A percentile compares a stretch with the other conserved stretches of the same genome.
Evolutionary conservation across 2,113 vertebrate species (phyloP).

Genomic region (Xerus inauris): DNA sequence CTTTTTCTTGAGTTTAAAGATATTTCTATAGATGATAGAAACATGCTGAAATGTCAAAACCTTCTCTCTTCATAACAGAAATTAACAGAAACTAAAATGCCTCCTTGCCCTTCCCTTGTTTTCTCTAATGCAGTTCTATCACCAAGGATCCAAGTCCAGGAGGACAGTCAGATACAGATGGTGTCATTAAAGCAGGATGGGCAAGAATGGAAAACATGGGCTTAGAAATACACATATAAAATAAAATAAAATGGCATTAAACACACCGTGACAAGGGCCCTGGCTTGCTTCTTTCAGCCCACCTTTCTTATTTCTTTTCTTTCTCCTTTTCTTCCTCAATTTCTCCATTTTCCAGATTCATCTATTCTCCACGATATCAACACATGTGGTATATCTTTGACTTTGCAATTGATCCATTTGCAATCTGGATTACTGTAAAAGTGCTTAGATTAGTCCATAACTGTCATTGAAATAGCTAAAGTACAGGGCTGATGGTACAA

Average conservation of each 20-base stretch:
- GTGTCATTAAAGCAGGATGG: background rate
- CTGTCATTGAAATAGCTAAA: background rate
- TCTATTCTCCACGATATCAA: background rate
- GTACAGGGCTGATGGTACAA: background rate
- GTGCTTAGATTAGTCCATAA: background rate
- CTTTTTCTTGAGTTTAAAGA: conserved; percentile 26
- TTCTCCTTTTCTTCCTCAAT: background rate
- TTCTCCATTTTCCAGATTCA: background rate
- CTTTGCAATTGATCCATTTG: background rate
- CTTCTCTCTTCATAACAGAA: background rate
- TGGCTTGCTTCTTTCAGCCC: background rate
- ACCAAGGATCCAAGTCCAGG: background rate
- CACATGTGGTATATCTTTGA: background rate
- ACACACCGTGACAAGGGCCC: background rate
- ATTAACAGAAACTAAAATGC: background rate
- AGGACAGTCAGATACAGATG: background rate
- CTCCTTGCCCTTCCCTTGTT: background rate
- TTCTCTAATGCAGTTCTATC: background rate
- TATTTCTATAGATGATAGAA: background rate
- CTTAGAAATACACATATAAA: background rate
- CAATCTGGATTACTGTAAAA: background rate
- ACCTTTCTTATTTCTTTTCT: background rate
- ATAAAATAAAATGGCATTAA: background rate
- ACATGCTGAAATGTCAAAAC: background rate
- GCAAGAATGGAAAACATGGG: background rate